Percentiles rank a stretch among this genome's conserved stretches.
Conservation (phyloP, 2,113 vertebrate species). For the Xyliphius kryptos region DNA sequence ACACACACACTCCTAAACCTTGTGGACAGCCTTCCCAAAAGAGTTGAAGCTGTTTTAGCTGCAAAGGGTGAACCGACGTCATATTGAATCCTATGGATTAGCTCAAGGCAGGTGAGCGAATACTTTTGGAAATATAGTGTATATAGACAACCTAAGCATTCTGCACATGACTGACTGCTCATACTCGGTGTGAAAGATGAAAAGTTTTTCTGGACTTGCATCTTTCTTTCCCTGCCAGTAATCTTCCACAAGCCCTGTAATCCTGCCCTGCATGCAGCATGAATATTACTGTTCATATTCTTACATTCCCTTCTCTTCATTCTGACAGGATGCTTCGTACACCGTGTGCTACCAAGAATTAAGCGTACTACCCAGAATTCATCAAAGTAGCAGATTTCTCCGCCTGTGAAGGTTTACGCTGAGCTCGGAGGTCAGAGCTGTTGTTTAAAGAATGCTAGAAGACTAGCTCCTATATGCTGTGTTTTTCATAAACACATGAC, state of each 20-base stretch:
- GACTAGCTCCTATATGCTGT: slow-evolving; percentile 52
- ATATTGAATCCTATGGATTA: no score
- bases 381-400: slow-evolving; percentile 54
- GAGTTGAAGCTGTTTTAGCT: no score
- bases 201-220: slow-evolving; percentile 67
- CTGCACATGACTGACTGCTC: slow-evolving; percentile 44
- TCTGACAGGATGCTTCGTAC: slow-evolving; percentile 60
- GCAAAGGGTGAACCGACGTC: no score
- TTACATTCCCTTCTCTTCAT: slow-evolving; percentile 74
- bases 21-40: no score
- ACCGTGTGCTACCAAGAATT: slow-evolving; percentile 67
- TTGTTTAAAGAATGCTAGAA: slow-evolving; percentile 63
- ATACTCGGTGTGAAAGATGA: slow-evolving; percentile 58
- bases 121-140: no score
- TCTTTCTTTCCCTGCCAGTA: slow-evolving; percentile 70
- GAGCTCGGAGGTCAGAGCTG: slow-evolving; percentile 62
- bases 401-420: slow-evolving; percentile 58
- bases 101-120: no score
- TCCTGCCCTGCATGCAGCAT: slow-evolving; percentile 70
- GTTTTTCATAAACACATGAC: slow-evolving; percentile 67
- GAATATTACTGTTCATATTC: slow-evolving; percentile 83
- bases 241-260: slow-evolving; percentile 81
- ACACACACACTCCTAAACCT: no score
- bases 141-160: no score
- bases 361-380: slow-evolving; percentile 75